Conservation (phyloP, 1,140 invertebrate genomes). For the Cyphomyrmex costatus region DNA sequence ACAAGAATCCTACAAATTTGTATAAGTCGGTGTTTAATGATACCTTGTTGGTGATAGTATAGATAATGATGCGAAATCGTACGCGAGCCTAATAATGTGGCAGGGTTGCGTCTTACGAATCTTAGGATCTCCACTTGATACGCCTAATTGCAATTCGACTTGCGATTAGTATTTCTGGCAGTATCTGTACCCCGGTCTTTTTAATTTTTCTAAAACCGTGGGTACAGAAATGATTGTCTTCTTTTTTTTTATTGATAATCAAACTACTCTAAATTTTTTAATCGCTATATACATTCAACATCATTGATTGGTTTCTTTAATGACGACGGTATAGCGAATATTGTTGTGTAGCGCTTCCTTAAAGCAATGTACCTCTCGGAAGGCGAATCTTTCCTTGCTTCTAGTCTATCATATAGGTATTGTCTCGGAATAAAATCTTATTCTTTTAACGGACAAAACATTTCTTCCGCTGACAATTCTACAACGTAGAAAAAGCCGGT, state of each 20-base stretch:
- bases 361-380: slow-evolving; percentile 16
- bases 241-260: neutral
- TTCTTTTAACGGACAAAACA: slow-evolving; percentile 21
- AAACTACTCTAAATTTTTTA: slow-evolving; percentile 38
- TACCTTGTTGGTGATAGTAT: slow-evolving; percentile 10
- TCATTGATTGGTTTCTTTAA: slow-evolving; percentile 14
- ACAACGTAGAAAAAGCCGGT: slow-evolving; percentile 2
- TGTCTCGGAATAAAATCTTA: slow-evolving; percentile 30
- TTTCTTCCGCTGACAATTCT: slow-evolving; percentile 14
- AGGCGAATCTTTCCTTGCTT: slow-evolving; percentile 66
- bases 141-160: slow-evolving; percentile 34
- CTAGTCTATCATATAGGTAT: slow-evolving; percentile 64
- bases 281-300: neutral
- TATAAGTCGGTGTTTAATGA: neutral
- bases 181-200: slow-evolving; percentile 71
- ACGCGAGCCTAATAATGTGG: slow-evolving; percentile 51
- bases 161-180: slow-evolving; percentile 79
- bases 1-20: neutral
- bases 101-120: slow-evolving; percentile 71
- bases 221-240: neutral
- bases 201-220: neutral
- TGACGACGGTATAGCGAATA: neutral
- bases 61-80: slow-evolving; percentile 16
- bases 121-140: slow-evolving; percentile 50
- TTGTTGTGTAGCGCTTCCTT: slow-evolving; percentile 19